Percentiles rank a stretch among this genome's conserved stretches.
These are phyloP conservation scores for Onychostruthus taczanowskii DNA, from an alignment of 2,113 vertebrate genomes.

Conservation along the genomic window DNA sequence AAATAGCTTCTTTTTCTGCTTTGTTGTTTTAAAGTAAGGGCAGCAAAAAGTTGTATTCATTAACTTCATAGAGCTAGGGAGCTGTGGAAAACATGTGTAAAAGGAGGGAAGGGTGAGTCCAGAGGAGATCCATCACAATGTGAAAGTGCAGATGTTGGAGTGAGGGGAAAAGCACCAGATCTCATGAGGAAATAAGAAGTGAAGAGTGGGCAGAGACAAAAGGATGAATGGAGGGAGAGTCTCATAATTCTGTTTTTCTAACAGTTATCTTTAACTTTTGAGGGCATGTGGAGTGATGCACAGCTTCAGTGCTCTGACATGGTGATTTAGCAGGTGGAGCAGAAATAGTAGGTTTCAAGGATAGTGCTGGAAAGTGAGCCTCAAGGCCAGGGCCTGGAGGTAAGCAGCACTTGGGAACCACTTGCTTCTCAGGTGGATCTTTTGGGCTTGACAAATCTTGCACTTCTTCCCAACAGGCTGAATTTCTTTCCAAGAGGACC, in stretches of 20 bases:
- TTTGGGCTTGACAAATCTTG: neutral
- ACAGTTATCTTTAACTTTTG: neutral
- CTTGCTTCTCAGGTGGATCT: neutral
- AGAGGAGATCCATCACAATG: neutral
- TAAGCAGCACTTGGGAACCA: neutral
- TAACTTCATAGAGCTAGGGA: neutral
- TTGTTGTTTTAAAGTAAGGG: neutral
- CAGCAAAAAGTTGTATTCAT: neutral
- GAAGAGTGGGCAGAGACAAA: neutral
- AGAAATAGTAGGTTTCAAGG: neutral
- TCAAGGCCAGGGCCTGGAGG: neutral
- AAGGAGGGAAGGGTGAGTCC: neutral
- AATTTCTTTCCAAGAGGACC: neutral
- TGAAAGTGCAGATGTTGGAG: neutral
- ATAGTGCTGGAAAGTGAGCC: neutral
- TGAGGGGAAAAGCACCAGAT: neutral
- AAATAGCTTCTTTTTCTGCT: neutral
- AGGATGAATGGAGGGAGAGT: neutral
- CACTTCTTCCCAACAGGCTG: neutral
- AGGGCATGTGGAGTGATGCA: neutral
- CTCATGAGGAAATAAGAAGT: neutral
- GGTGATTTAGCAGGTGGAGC: neutral
- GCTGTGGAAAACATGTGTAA: neutral
- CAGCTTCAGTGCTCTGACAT: neutral
- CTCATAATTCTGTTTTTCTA: neutral